phyloP scores from a whole-genome alignment of 1,140 invertebrate genomes.

The Orius insidiosus region DNA sequence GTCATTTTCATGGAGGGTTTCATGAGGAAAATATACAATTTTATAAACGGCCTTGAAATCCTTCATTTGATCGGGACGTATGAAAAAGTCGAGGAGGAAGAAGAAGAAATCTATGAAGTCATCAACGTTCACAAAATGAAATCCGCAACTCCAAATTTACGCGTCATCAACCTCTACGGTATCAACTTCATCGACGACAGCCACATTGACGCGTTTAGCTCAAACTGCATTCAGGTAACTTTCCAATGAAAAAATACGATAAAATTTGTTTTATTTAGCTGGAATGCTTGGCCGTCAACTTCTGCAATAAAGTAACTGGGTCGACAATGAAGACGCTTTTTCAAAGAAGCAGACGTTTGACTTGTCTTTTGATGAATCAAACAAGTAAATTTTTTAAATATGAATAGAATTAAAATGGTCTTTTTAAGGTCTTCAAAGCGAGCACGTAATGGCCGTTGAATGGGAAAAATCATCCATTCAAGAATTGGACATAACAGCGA shows the following conservation, averaged over 20 bases:
- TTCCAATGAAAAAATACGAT: background rate
- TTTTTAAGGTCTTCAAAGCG: conserved; percentile 60
- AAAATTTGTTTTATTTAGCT: conserved; percentile 42
- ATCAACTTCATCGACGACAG: conserved; percentile 98
- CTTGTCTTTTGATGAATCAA: conserved; percentile 87
- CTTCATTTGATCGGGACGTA: conserved; percentile 97
- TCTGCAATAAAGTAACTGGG: conserved; percentile 90
- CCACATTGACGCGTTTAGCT: conserved; percentile 94
- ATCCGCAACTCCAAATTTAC: conserved; percentile 83
- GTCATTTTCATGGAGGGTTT: conserved; percentile 99
- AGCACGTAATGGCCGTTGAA: conserved; percentile 84
- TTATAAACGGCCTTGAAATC: conserved; percentile 97
- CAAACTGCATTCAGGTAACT: conserved; percentile 67
- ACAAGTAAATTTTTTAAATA: conserved; percentile 48
- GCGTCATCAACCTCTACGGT: conserved; percentile 90
- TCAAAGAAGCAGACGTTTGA: conserved; percentile 80
- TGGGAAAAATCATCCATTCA: conserved; percentile 92
- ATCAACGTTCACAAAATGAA: conserved; percentile 98
- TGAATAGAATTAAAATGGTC: background rate
- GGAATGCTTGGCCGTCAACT: conserved; percentile 92
- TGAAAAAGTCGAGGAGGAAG: conserved; percentile 96
- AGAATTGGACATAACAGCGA: conserved; percentile 93
- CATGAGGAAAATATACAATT: conserved; percentile 99
- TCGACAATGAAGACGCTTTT: conserved; percentile 90
- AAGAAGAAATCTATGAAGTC: conserved; percentile 99